phyloP scores from a whole-genome alignment of 2,797 vertebrate genomes.

The Gastrophryne carolinensis region DNA sequence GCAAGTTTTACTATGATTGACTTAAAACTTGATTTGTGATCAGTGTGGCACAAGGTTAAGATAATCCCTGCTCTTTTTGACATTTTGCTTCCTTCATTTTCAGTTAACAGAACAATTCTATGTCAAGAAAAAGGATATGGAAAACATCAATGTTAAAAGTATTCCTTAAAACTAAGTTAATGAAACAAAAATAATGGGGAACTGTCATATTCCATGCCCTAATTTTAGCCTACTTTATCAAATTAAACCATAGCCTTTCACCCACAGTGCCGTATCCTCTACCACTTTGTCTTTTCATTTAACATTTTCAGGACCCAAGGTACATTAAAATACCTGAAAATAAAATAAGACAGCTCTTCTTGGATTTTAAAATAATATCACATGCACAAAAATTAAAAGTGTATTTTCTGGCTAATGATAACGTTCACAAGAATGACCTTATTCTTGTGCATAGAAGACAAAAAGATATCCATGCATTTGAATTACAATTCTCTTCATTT shows the following conservation, averaged over 20 bases:
- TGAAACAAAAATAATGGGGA: constrained; percentile 73
- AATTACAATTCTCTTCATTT: too few relatives aligned
- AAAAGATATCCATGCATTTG: too few relatives aligned
- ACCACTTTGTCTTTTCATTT: constrained; percentile 65
- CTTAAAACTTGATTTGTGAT: constrained; percentile 64
- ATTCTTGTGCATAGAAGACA: too few relatives aligned
- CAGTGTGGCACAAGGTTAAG: constrained; percentile 61
- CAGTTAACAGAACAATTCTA: constrained; percentile 61
- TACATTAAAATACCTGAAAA: constrained; percentile 56
- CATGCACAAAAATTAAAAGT: constrained; percentile 25
- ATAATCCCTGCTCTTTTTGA: constrained; percentile 69
- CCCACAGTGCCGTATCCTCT: constrained; percentile 56
- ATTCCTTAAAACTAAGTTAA: constrained; percentile 67
- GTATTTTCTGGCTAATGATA: constrained; percentile 39
- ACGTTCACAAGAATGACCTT: constrained; percentile 14
- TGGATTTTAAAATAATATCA: constrained; percentile 50
- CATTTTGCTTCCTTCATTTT: constrained; percentile 67
- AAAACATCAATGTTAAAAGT: constrained; percentile 64
- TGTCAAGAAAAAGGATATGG: constrained; percentile 61
- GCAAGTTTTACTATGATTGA: constrained; percentile 63
- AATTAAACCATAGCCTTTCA: constrained; percentile 72
- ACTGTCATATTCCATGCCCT: constrained; percentile 63
- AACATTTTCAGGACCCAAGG: constrained; percentile 56
- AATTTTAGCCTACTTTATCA: constrained; percentile 73
- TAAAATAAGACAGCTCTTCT: constrained; percentile 53